Evolutionary conservation across 2,888 invertebrate genomes (phyloP), one percentile per base, ranked within the genome.

Genomic region (Laothoe populi): DNA sequence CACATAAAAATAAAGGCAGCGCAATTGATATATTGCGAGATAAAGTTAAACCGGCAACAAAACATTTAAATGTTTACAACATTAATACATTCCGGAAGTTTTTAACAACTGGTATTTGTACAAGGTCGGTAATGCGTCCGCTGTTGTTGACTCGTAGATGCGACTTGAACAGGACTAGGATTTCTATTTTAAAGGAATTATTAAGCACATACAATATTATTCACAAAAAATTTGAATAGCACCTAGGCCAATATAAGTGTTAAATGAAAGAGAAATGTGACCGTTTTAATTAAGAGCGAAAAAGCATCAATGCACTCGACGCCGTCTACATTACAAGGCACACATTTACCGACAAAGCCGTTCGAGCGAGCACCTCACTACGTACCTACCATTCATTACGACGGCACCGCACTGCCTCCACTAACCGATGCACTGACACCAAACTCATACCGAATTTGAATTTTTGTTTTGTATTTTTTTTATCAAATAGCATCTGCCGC

Each of bases 271-370:
- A 48, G n/a, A 53, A 21, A 53, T 53, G 19, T 11, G 35, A 11
- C 19, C 16, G 3, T 53, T 53, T 19, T 35, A 75, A 73, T 74
- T 69, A 70, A 70, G 67, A 69, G 5, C 38, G 4, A 63, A 70
- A 79, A 89, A 87, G 84, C 81, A 89, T 85, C 88, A 85, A 84
- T 71, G 62, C 69, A 64, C 67, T 66, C 74, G 69, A 73, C 73
- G 76, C 88, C 82, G 79, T 71, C 83, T 84, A 85, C 78, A 78
- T 75, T 82, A 78, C 81, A 86, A 87, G 86, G 80, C 86, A 85
- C 84, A 89, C 89, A 86, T 87, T 88, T 88, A 86, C 90, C 86
- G 89, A 84, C 89, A 86, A 87, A 87, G 90, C 86, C 81, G 85
- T 75, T 84, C 83, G 83, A 83, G 82, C 81, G 78, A 79, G 86